phyloP scores from a whole-genome alignment of 2,888 invertebrate genomes.

The Ceriagrion tenellum region DNA sequence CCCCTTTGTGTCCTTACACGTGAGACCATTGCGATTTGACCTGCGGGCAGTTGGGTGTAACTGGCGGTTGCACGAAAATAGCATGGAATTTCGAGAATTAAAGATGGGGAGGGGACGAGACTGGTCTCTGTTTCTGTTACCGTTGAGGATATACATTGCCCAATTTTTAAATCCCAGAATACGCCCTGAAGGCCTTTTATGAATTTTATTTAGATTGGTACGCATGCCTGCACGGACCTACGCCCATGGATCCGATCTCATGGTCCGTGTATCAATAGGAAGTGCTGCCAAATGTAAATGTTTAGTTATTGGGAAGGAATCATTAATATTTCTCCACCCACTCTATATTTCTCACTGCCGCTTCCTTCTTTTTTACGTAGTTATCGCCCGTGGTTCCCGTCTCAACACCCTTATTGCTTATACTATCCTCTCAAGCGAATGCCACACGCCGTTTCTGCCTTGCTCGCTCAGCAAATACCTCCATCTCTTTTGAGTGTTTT shows the following conservation, averaged over 20 bases:
- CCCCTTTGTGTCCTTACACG: background rate
- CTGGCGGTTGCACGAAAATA: background rate
- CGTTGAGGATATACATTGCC: background rate
- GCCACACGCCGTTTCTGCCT: too few relatives aligned
- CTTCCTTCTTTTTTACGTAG: too few relatives aligned
- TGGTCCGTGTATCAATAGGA: constrained; percentile 16
- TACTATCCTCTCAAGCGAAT: too few relatives aligned
- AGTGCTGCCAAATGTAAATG: constrained; percentile 34
- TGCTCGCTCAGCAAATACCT: too few relatives aligned
- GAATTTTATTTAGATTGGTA: background rate
- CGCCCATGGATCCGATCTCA: background rate
- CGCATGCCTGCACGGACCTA: background rate
- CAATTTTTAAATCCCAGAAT: background rate
- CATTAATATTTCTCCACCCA: constrained; percentile 26
- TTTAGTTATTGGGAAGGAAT: constrained; percentile 58
- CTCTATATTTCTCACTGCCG: too few relatives aligned
- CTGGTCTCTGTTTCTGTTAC: background rate
- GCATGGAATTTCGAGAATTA: background rate
- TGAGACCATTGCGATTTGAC: background rate
- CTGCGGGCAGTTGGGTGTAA: background rate
- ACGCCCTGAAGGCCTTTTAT: background rate
- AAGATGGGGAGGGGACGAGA: background rate
- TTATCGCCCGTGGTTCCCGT: too few relatives aligned
- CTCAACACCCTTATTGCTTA: too few relatives aligned
- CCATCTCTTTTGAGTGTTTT: too few relatives aligned